Conservation (phyloP, 2,888 invertebrate species). For the Luperina testacea region DNA sequence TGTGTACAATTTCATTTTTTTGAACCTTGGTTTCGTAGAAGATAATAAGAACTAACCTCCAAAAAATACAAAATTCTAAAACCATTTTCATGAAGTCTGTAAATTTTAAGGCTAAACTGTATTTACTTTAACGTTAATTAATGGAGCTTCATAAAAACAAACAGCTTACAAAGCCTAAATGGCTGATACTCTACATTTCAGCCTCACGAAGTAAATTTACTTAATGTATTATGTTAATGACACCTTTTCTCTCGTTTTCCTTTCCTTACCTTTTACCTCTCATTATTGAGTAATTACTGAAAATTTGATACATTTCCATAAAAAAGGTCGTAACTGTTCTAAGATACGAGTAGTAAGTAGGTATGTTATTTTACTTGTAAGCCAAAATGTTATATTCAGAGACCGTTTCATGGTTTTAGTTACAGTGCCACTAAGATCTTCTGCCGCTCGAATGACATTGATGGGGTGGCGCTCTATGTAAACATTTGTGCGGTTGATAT, state of each 20-base stretch:
- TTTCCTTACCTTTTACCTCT: slow-evolving; percentile 5
- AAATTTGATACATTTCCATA: not conserved
- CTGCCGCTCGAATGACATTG: not conserved
- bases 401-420: not conserved
- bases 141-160: slow-evolving; percentile 43
- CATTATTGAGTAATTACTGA: slow-evolving; percentile 32
- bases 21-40: not conserved
- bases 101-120: slow-evolving; percentile 16
- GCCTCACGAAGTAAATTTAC: slow-evolving; percentile 40
- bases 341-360: not conserved
- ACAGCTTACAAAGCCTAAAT: slow-evolving; percentile 21
- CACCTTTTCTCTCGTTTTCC: slow-evolving; percentile 18
- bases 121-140: slow-evolving; percentile 49
- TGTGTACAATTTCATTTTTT: no score
- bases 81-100: not conserved
- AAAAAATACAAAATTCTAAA: not conserved
- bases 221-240: slow-evolving; percentile 41
- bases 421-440: not conserved
- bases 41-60: not conserved
- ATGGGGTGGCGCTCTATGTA: not conserved
- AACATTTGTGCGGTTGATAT: not conserved
- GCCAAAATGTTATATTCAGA: not conserved
- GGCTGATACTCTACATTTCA: slow-evolving; percentile 42
- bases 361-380: not conserved
- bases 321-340: not conserved